Conservation (phyloP, 2,113 vertebrate genomes). For the Lota lota region DNA sequence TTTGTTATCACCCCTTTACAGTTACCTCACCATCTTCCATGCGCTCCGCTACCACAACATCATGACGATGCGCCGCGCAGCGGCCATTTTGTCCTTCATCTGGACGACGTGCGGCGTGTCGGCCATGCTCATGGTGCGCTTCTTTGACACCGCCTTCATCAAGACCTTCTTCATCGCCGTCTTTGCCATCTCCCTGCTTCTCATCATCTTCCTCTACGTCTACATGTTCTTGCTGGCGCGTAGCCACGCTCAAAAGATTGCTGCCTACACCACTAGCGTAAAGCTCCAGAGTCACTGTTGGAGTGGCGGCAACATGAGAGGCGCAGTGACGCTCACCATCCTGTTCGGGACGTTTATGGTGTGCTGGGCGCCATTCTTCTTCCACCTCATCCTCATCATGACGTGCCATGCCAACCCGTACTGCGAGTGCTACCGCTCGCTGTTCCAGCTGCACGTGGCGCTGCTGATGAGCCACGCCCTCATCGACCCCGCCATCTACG, state of each 20-base stretch:
- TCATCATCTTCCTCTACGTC: constrained; percentile 86
- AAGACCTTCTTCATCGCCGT: constrained; percentile 82
- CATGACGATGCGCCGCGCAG: constrained; percentile 80
- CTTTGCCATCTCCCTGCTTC: constrained; percentile 81
- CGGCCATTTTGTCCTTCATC: constrained; percentile 69
- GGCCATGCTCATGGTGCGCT: constrained; percentile 80
- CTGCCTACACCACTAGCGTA: constrained; percentile 61
- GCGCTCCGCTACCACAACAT: constrained; percentile 89
- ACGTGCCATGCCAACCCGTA: constrained; percentile 90
- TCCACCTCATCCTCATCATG: constrained; percentile 85
- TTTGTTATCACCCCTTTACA: constrained; percentile 26
- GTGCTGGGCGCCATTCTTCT: constrained; percentile 91
- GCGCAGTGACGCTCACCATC: constrained; percentile 86
- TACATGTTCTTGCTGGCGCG: constrained; percentile 92
- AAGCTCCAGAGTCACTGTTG: constrained; percentile 23
- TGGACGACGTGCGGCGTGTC: constrained; percentile 81
- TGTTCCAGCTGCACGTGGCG: constrained; percentile 86
- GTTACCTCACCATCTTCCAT: constrained; percentile 92
- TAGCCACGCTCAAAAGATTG: constrained; percentile 82
- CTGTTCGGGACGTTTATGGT: constrained; percentile 88
- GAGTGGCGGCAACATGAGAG: constrained; percentile 79
- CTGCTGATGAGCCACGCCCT: constrained; percentile 88
- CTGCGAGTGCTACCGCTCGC: constrained; percentile 90
- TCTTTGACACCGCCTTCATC: constrained; percentile 77
- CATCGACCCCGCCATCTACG: constrained; percentile 92